A percentile compares a stretch with the other conserved stretches of the same genome.
Conservation (phyloP, 2,888 invertebrate species). For the Heptascelio sp. region DNA sequence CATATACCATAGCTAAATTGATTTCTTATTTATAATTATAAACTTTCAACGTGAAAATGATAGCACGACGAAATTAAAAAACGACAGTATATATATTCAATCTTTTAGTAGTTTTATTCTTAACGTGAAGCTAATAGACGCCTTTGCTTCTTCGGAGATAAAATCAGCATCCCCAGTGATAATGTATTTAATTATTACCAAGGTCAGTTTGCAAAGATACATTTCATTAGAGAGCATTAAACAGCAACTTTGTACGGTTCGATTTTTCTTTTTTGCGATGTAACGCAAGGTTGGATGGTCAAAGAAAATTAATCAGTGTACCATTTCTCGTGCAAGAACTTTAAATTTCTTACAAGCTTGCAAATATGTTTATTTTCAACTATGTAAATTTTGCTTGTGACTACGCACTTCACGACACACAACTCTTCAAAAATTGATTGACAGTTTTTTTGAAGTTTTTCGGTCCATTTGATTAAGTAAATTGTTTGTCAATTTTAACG, state of each 20-base stretch:
- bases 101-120: conserved; percentile 40
- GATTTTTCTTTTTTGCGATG: conserved; percentile 31
- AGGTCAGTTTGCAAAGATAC: conserved; percentile 48
- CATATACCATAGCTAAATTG: conserved; percentile 2
- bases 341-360: background rate
- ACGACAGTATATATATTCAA: conserved; percentile 7
- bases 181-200: conserved; percentile 45
- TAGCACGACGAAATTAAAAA: conserved; percentile 26
- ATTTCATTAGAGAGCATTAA: conserved; percentile 50
- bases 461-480: too few relatives aligned
- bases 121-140: conserved; percentile 36
- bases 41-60: conserved; percentile 11
- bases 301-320: conserved; percentile 27
- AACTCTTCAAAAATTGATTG: too few relatives aligned
- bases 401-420: too few relatives aligned
- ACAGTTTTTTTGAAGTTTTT: too few relatives aligned
- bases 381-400: too few relatives aligned
- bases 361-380: background rate
- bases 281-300: conserved; percentile 9
- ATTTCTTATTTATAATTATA: conserved; percentile 39
- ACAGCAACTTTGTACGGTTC: conserved; percentile 35
- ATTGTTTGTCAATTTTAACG: too few relatives aligned
- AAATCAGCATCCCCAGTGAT: conserved; percentile 44
- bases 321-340: conserved; percentile 1
- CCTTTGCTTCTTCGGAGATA: conserved; percentile 37